Evolutionary conservation across 2,797 vertebrate genomes (phyloP).

Genomic region (Manis javanica): DNA sequence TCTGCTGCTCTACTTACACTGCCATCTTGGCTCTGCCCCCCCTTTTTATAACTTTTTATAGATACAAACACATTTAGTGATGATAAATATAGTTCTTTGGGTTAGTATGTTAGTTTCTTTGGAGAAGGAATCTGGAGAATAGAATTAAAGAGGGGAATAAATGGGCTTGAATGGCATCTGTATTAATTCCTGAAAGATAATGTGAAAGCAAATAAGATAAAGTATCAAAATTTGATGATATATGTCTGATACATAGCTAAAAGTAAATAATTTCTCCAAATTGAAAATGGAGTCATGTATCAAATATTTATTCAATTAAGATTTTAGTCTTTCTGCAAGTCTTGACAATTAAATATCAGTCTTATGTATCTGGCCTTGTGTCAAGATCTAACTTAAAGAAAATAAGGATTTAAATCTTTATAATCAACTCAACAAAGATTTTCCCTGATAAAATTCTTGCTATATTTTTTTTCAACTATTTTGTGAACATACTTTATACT

Average conservation of each 20-base stretch:
- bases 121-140: not conserved
- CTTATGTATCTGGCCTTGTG: not conserved
- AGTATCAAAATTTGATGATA: not conserved
- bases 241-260: not conserved
- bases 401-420: not conserved
- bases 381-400: not conserved
- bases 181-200: not conserved
- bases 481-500: conserved; percentile 47
- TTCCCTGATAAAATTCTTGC: not conserved
- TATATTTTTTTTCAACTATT: conserved; percentile 20
- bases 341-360: not conserved
- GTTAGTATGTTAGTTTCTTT: not conserved
- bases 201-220: not conserved
- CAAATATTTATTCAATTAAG: not conserved
- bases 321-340: not conserved
- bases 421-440: not conserved
- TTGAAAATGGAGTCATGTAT: not conserved
- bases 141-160: not conserved
- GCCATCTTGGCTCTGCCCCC: too few species aligned
- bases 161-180: not conserved
- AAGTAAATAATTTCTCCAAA: not conserved
- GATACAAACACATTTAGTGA: not conserved
- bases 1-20: too few species aligned
- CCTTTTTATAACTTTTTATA: not conserved
- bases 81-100: not conserved